These are phyloP conservation scores for Oryctolagus cuniculus DNA, from an alignment of 2,113 vertebrate genomes.

Conservation along the genomic window mOryCun1.1 NC_091432.1:207414001-207414500, in stretches of 20 bases:
- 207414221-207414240: slow-evolving; percentile 2
- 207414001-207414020: neutral
- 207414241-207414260: slow-evolving; percentile 35
- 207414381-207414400: neutral
- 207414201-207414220: slow-evolving; percentile 9
- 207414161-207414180: neutral
- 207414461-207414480: neutral
- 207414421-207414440: slow-evolving; percentile 27
- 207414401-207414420: neutral
- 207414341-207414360: slow-evolving; percentile 3
- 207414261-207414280: slow-evolving; percentile 36
- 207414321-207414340: neutral
- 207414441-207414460: neutral
- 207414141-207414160: slow-evolving; percentile 5
- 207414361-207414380: neutral
- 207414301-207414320: slow-evolving; percentile 16
- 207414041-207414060: neutral
- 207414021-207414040: slow-evolving; percentile 32
- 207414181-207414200: slow-evolving; percentile 11
- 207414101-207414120: neutral
- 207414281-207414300: slow-evolving; percentile 63
- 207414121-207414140: neutral
- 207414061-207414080: neutral
- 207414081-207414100: neutral
- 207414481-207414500: neutral